Percentiles rank a stretch among this genome's conserved stretches.
phyloP scores from a whole-genome alignment of 2,888 invertebrate species.

The Nezara viridula region DNA sequence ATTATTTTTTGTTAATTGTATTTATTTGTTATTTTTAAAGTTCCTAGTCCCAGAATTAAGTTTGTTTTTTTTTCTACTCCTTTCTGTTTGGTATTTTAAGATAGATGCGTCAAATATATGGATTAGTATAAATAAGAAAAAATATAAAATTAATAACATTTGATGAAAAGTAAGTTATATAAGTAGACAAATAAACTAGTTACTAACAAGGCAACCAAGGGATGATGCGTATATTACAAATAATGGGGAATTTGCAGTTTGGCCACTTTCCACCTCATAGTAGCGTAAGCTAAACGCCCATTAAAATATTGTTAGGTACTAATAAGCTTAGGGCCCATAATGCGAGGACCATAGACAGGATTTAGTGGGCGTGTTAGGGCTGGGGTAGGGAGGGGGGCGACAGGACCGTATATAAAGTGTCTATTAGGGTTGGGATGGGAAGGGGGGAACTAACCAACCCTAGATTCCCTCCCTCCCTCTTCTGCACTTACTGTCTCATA shows the following conservation, averaged over 20 bases:
- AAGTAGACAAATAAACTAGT: not conserved
- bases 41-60: no score
- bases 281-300: not conserved
- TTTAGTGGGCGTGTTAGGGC: slow-evolving; percentile 7
- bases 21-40: no score
- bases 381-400: not conserved
- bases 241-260: slow-evolving; percentile 18
- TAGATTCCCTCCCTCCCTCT: not conserved
- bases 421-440: not conserved
- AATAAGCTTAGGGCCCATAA: slow-evolving; percentile 13
- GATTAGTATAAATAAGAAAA: no score
- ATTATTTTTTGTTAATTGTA: no score
- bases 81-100: no score
- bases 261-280: slow-evolving; percentile 3
- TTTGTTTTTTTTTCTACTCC: no score
- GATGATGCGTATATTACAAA: not conserved
- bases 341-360: slow-evolving; percentile 28
- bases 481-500: slow-evolving; percentile 22
- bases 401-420: slow-evolving; percentile 18
- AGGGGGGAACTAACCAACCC: not conserved
- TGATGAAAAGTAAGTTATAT: not conserved
- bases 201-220: not conserved
- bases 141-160: no score
- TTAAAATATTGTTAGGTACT: slow-evolving; percentile 23
- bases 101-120: no score